These are phyloP conservation scores for Thalassophryne amazonica DNA, from an alignment of 2,797 vertebrate species.

Conservation along the genomic window DNA sequence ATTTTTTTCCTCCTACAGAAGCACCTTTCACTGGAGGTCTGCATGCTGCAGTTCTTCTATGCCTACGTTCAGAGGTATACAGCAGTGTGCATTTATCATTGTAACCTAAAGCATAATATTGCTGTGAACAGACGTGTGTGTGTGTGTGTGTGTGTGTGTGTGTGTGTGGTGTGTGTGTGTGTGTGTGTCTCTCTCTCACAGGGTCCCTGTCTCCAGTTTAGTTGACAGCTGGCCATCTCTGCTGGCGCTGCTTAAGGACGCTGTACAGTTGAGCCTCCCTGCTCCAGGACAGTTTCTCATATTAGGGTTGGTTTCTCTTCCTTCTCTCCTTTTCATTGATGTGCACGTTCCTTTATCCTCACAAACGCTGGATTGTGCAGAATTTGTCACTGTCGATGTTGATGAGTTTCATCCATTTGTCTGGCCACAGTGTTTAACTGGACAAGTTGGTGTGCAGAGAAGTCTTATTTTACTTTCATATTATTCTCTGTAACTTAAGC, in stretches of 20 bases:
- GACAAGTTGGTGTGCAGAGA: background rate
- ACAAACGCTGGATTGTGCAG: background rate
- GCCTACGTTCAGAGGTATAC: constrained; percentile 89
- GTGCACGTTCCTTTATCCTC: background rate
- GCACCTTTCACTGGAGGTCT: constrained; percentile 96
- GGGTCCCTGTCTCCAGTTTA: constrained; percentile 93
- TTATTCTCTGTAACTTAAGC: background rate
- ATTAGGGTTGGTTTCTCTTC: constrained; percentile 81
- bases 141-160: too few relatives aligned
- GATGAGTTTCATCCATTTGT: background rate
- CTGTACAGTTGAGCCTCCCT: constrained; percentile 90
- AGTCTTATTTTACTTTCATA: background rate
- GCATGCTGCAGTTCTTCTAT: constrained; percentile 99
- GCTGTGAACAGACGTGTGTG: too few relatives aligned
- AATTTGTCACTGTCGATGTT: background rate
- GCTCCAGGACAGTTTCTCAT: constrained; percentile 97
- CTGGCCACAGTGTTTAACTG: background rate
- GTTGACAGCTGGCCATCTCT: constrained; percentile 96
- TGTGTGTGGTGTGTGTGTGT: too few relatives aligned
- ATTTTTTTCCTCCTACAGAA: constrained; percentile 76
- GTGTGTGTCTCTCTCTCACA: constrained; percentile 57
- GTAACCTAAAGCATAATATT: too few relatives aligned
- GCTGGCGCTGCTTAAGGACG: constrained; percentile 92
- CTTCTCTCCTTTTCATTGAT: background rate
- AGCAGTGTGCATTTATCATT: background rate